These are phyloP conservation scores for Sebastes oblongus DNA, from an alignment of 2,797 vertebrate genomes.

Conservation along the genomic window DNA sequence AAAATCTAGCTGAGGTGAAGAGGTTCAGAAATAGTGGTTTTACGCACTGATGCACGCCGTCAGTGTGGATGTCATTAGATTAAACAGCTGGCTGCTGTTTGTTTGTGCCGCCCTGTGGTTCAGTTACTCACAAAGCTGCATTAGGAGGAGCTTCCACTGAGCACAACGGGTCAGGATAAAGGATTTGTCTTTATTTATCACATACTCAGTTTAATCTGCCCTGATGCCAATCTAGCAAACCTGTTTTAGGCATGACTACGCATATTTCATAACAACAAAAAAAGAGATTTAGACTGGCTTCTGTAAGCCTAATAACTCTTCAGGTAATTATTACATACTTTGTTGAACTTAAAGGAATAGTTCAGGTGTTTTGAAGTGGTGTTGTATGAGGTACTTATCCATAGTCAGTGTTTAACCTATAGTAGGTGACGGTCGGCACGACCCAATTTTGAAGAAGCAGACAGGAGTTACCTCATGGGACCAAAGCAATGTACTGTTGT, in stretches of 20 bases:
- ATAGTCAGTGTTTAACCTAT: too few relatives aligned
- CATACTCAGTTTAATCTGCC: background rate
- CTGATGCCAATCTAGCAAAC: background rate
- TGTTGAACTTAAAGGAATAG: background rate
- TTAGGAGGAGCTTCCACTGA: background rate
- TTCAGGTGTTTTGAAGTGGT: too few relatives aligned
- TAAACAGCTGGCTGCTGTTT: background rate
- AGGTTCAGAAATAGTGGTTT: slow-evolving; percentile 14
- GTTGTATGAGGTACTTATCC: too few relatives aligned
- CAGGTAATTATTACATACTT: background rate
- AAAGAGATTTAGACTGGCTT: background rate
- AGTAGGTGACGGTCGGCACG: too few relatives aligned
- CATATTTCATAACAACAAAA: background rate
- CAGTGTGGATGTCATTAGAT: background rate
- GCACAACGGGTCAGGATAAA: background rate
- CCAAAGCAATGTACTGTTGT: too few relatives aligned
- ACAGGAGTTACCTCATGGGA: too few relatives aligned
- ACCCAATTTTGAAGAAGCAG: too few relatives aligned
- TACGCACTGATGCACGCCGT: background rate
- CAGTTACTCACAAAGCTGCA: background rate
- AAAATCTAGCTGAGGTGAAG: background rate
- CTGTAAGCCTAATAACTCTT: background rate
- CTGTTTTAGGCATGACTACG: background rate
- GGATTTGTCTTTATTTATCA: background rate
- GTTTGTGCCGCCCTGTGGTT: slow-evolving; percentile 10